Evolutionary conservation across 2,888 invertebrate genomes (phyloP).

Genomic region (Epinotia nisella): DNA sequence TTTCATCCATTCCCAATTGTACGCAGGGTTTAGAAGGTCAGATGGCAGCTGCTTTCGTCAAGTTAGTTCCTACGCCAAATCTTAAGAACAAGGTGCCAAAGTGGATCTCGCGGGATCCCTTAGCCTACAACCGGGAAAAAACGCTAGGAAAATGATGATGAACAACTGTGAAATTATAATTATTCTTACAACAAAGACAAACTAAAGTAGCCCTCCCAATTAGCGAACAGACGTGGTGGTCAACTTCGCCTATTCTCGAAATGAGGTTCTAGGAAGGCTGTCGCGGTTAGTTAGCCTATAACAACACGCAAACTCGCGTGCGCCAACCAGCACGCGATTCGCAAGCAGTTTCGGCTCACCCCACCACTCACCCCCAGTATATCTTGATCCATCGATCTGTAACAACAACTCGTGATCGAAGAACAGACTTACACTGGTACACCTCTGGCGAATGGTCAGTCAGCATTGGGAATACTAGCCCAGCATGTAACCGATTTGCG

Average conservation of each 20-base stretch:
- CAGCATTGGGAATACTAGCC: neutral
- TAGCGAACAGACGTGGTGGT: slow-evolving; percentile 32
- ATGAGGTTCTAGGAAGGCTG: slow-evolving; percentile 45
- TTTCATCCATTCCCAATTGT: too few relatives aligned
- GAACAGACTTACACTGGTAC: neutral
- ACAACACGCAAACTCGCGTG: slow-evolving; percentile 49
- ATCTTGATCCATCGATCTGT: neutral
- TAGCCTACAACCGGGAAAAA: too few relatives aligned
- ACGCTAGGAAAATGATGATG: too few relatives aligned
- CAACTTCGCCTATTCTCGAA: slow-evolving; percentile 36
- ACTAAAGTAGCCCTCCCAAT: slow-evolving; percentile 19
- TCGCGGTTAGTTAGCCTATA: slow-evolving; percentile 44
- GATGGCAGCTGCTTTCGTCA: too few relatives aligned
- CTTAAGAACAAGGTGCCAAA: too few relatives aligned
- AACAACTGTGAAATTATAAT: neutral
- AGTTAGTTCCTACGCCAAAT: too few relatives aligned
- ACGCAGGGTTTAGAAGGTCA: too few relatives aligned
- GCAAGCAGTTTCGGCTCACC: neutral
- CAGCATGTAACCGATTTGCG: slow-evolving; percentile 45
- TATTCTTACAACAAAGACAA: neutral
- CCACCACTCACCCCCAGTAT: neutral
- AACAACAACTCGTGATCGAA: neutral
- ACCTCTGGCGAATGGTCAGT: neutral
- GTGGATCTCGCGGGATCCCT: too few relatives aligned
- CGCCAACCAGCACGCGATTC: slow-evolving; percentile 41